Evolutionary conservation across 1,140 invertebrate species (phyloP).

Genomic region (Lysiphlebus fabarum): DNA sequence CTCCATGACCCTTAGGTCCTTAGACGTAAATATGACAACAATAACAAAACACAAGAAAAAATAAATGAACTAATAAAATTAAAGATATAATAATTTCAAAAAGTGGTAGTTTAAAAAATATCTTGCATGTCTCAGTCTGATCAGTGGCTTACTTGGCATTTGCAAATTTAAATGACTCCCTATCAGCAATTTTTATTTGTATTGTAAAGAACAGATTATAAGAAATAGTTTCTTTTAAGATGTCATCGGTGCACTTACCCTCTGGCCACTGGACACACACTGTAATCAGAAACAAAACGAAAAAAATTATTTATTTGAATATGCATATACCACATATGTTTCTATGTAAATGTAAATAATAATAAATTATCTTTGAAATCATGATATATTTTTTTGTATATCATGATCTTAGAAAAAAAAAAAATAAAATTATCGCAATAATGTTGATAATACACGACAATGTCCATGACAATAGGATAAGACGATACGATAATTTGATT

Average conservation of each 20-base stretch:
- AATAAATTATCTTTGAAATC: too few relatives aligned
- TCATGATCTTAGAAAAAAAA: too few relatives aligned
- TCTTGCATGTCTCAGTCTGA: constrained; percentile 31
- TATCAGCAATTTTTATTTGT: constrained; percentile 44
- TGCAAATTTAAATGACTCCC: constrained; percentile 48
- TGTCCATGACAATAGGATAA: too few relatives aligned
- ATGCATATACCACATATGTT: not conserved
- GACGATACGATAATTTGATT: too few relatives aligned
- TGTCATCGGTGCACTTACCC: constrained; percentile 64
- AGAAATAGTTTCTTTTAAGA: constrained; percentile 50
- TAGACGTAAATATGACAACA: constrained; percentile 14
- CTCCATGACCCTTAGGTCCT: too few relatives aligned
- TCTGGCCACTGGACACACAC: constrained; percentile 86
- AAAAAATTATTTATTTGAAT: not conserved
- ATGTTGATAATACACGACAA: too few relatives aligned
- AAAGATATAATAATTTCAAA: not conserved
- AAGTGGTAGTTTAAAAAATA: constrained; percentile 26
- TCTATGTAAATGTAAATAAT: too few relatives aligned
- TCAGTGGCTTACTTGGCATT: constrained; percentile 30
- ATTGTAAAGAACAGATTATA: constrained; percentile 50
- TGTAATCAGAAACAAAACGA: constrained; percentile 57
- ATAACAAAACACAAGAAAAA: constrained; percentile 24
- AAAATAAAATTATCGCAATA: too few relatives aligned
- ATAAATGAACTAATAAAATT: not conserved
- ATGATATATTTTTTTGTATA: too few relatives aligned